phyloP scores from a whole-genome alignment of 37 sponge, comb jelly and placozoan species.

The Corticium candelabrum region DNA sequence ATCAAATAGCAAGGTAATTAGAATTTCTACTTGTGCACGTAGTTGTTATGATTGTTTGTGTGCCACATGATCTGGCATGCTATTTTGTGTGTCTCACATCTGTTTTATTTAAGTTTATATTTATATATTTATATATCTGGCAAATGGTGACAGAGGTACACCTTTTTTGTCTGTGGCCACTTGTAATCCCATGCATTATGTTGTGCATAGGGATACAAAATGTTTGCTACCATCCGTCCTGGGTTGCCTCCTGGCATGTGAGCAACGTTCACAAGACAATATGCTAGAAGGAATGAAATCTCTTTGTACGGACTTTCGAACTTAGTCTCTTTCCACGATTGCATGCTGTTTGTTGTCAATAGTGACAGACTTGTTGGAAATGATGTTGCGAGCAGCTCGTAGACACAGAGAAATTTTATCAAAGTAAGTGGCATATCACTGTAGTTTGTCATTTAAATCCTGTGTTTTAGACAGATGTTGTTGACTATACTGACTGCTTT shows the following conservation, averaged over 20 bases:
- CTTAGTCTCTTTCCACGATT: neutral
- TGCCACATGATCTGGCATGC: too few relatives aligned
- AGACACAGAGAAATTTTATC: neutral
- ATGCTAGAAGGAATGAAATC: neutral
- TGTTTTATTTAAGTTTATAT: neutral
- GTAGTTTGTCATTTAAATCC: too few relatives aligned
- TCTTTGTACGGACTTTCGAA: neutral
- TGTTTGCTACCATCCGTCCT: neutral
- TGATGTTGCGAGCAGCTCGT: neutral
- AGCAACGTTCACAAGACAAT: neutral
- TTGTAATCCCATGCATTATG: too few relatives aligned
- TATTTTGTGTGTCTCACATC: too few relatives aligned
- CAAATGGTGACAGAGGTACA: too few relatives aligned
- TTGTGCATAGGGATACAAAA: neutral
- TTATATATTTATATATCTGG: neutral
- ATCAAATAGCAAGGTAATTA: neutral
- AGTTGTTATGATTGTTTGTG: too few relatives aligned
- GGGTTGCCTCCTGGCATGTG: neutral
- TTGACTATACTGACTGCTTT: too few relatives aligned
- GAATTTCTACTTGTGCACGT: too few relatives aligned
- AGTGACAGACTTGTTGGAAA: neutral
- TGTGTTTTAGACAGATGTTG: too few relatives aligned
- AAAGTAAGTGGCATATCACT: too few relatives aligned
- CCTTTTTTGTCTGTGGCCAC: too few relatives aligned
- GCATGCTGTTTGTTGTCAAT: neutral